phyloP scores from a whole-genome alignment of 2,113 vertebrate species.

The Ariopsis seemanni region DNA sequence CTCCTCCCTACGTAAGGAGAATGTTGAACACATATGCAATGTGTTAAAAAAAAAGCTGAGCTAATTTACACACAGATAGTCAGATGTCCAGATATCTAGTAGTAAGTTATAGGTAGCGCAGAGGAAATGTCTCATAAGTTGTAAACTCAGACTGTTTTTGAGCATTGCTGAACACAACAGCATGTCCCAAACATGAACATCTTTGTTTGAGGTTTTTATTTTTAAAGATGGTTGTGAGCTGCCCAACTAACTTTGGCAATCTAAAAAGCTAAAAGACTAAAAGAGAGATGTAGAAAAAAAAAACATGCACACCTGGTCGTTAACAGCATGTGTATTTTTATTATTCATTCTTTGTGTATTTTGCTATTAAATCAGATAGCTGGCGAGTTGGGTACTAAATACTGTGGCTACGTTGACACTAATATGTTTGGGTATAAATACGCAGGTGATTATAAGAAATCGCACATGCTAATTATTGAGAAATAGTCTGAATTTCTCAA shows the following conservation, averaged over 20 bases:
- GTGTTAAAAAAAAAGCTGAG: neutral
- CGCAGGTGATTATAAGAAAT: too few relatives aligned
- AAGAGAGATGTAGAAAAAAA: neutral
- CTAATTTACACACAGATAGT: neutral
- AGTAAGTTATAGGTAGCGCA: neutral
- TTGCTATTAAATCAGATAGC: neutral
- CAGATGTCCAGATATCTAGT: neutral
- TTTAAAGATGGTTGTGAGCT: neutral
- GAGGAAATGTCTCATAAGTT: neutral
- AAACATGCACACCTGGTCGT: neutral
- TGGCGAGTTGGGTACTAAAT: neutral
- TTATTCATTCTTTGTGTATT: neutral
- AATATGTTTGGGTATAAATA: too few relatives aligned
- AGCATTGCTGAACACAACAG: neutral
- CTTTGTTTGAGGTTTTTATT: neutral
- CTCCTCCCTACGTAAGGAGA: slow-evolving; percentile 77
- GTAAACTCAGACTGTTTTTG: neutral
- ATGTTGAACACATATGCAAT: neutral
- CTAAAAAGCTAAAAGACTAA: neutral
- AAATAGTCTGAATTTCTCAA: too few relatives aligned
- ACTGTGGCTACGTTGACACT: too few relatives aligned
- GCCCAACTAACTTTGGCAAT: neutral
- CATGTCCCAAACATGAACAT: neutral
- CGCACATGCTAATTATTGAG: too few relatives aligned
- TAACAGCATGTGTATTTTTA: neutral